Percentiles rank a stretch among this genome's conserved stretches.
Conservation (phyloP, 2,113 vertebrate species). For the Bolborhynchus lineola region DNA sequence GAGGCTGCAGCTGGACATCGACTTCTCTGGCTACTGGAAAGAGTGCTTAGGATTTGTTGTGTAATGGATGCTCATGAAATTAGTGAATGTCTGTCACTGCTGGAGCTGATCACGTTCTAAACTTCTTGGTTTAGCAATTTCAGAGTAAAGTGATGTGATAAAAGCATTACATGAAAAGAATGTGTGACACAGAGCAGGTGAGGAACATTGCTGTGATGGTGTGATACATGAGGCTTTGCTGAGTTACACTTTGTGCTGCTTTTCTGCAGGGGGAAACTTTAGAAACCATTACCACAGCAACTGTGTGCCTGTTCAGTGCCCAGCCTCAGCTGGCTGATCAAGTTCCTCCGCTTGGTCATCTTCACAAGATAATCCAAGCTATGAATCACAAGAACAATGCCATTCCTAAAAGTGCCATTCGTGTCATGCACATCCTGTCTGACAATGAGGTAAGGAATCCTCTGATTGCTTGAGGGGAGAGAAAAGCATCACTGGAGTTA, state of each 20-base stretch:
- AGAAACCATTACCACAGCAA: slow-evolving; percentile 93
- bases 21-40: background rate
- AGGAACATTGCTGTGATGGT: background rate
- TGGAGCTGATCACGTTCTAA: background rate
- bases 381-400: slow-evolving; percentile 96
- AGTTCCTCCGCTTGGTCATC: slow-evolving; percentile 93
- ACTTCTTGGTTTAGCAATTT: background rate
- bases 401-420: slow-evolving; percentile 93
- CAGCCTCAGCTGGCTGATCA: slow-evolving; percentile 95
- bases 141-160: background rate
- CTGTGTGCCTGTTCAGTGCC: slow-evolving; percentile 91
- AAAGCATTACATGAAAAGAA: background rate
- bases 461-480: background rate
- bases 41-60: background rate
- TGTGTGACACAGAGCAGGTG: background rate
- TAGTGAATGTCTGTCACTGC: background rate
- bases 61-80: background rate
- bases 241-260: background rate
- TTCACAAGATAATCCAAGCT: slow-evolving; percentile 90
- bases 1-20: background rate
- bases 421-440: slow-evolving; percentile 89
- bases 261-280: slow-evolving; percentile 88
- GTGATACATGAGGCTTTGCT: background rate
- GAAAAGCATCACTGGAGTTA: background rate
- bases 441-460: slow-evolving; percentile 89